phyloP scores from a whole-genome alignment of 2,113 vertebrate species.

The Trinectes maculatus region DNA sequence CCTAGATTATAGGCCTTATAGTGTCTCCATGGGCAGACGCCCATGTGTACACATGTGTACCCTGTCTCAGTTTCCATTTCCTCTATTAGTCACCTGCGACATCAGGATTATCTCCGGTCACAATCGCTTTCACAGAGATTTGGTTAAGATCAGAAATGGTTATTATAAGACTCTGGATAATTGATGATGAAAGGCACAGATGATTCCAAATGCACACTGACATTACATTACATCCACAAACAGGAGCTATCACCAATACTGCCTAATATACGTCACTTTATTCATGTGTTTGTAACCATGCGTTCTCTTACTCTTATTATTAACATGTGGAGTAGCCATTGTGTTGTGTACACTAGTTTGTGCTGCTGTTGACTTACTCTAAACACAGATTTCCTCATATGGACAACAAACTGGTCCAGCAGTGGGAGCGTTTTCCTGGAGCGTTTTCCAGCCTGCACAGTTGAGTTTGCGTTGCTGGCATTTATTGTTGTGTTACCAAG shows the following conservation, averaged over 20 bases:
- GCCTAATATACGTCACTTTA: neutral
- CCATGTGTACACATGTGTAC: conserved; percentile 29
- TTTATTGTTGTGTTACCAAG: conserved; percentile 50
- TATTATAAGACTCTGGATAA: neutral
- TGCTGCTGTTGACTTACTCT: conserved; percentile 26
- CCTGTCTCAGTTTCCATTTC: neutral
- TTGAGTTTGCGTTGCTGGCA: conserved; percentile 38
- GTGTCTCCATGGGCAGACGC: conserved; percentile 25
- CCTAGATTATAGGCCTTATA: conserved; percentile 72
- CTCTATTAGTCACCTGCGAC: neutral
- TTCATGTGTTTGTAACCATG: conserved; percentile 1
- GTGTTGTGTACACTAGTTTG: conserved; percentile 14
- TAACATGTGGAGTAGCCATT: conserved; percentile 11
- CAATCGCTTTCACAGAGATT: conserved; percentile 2
- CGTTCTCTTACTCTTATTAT: conserved; percentile 10
- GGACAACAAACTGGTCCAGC: conserved; percentile 41
- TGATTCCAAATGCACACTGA: neutral
- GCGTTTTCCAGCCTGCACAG: conserved; percentile 34
- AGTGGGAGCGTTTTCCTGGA: conserved; percentile 21
- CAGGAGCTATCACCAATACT: neutral
- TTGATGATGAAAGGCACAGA: neutral
- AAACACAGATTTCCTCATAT: conserved; percentile 48
- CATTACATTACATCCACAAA: conserved; percentile 5
- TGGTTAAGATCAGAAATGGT: neutral
- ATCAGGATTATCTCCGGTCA: neutral